Evolutionary conservation across 2,797 vertebrate genomes (phyloP), one percentile per base, ranked within the genome.

Genomic region (Rhinatrema bivittatum): DNA sequence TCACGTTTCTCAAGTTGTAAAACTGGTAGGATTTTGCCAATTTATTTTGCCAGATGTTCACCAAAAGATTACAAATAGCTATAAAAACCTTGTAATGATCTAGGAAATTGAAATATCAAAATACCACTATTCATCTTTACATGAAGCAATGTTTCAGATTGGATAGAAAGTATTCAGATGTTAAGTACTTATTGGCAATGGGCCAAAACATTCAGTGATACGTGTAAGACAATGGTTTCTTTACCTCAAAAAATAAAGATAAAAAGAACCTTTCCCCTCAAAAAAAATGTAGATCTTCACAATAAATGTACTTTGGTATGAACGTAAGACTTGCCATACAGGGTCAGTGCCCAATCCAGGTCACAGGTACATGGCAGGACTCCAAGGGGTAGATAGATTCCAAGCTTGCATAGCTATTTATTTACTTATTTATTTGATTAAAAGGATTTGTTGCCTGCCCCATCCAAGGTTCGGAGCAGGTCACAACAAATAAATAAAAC

Each of bases 51-150:
- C 3, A 25, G 4, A 2, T 32, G 14, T 32, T 53, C 62, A 38
- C n/a, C n/a, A 64, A 49, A 35, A 4, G 14, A 20, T 9, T 39
- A 36, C 24, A 46, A 52, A 42, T 46, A 65, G 7, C 1, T n/a
- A n/a, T 20, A 7, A 9, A 40, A 27, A 46, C 6, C 10, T 1
- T 2, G 25, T 54, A n/a, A n/a, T n/a, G n/a, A n/a, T 46, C 4
- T n/a, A 20, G 28, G 20, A 20, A 29, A 36, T 40, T 21, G 2
- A 33, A 44, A n/a, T 17, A 50, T 47, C 15, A 35, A 5, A n/a
- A n/a, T 5, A 32, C 1, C 1, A 10, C 2, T 52, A 15, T 31
- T 35, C 25, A 5, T 25, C 25, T 37, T 44, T 11, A 27, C 17
- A 35, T 6, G 39, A 13, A 12, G 34, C 29, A 12, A n/a, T 10